These are phyloP conservation scores for Macrosoma leucophasiata DNA, from an alignment of 2,888 invertebrate genomes.

Conservation along the genomic window DNA sequence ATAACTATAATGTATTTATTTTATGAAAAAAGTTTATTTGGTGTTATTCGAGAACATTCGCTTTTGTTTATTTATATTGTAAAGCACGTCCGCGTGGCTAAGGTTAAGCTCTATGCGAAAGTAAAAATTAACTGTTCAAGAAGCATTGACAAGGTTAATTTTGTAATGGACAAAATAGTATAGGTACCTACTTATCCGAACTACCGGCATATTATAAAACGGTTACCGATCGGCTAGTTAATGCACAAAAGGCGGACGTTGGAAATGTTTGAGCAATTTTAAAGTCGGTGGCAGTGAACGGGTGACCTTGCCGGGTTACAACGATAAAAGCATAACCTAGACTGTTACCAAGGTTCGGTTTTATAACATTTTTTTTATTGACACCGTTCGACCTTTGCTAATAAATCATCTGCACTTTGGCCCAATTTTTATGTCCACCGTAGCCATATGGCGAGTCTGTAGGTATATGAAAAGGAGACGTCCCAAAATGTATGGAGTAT, in stretches of 20 bases:
- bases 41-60: too few species aligned
- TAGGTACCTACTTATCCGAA: not conserved
- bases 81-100: slow-evolving; percentile 1
- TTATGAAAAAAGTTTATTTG: too few species aligned
- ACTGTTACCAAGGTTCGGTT: slow-evolving; percentile 13
- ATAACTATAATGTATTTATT: too few species aligned
- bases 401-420: too few species aligned
- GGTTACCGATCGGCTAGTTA: not conserved
- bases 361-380: slow-evolving; percentile 11
- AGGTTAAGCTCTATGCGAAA: slow-evolving; percentile 1
- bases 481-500: too few species aligned
- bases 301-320: slow-evolving; percentile 44
- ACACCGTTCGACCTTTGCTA: slow-evolving; percentile 8
- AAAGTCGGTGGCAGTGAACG: slow-evolving; percentile 43
- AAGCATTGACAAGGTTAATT: too few species aligned
- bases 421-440: too few species aligned
- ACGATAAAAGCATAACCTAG: slow-evolving; percentile 5
- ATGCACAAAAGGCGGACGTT: slow-evolving; percentile 44
- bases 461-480: too few species aligned
- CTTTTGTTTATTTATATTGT: too few species aligned
- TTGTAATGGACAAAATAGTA: too few species aligned
- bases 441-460: too few species aligned
- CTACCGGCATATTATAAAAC: too few species aligned
- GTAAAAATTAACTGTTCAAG: slow-evolving; percentile 1
- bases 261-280: slow-evolving; percentile 34